Base-by-base conservation (phyloP, 2,888 invertebrate genomes). In the Steinernema carpocapsae region DNA sequence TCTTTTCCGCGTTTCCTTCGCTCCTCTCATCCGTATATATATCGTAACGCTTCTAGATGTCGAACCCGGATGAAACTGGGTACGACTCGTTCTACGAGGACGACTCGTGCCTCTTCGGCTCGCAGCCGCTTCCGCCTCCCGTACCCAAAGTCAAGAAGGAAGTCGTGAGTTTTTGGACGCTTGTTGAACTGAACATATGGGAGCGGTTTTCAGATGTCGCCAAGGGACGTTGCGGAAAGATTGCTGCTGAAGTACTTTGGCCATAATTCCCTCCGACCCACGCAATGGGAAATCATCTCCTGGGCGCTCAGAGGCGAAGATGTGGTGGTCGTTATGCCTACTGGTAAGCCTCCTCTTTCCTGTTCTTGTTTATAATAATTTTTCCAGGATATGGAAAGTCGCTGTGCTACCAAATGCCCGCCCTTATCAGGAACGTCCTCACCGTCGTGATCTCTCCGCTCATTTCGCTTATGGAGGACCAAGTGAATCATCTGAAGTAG, bases 271-370 rank as follows among this genome's bases (percentile, higher is more conserved):
- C 84, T 84, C 74, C 81, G 84, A 24, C 79, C 78, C n/a, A 74
- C 77, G 37, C 84, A 84, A 73, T 83, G 80, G 80, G 77, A 82
- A 26, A 81, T 84, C 32, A 74, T 84, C n/a, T 70, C 76, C 43
- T 74, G 74, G 64, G 79, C 80, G 0, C 88, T 97, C 73, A 88
- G 93, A 17, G 92, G 92, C 12, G 71, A 80, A 71, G 97, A 99
- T 88, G 94, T 94, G 86, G 97, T 99, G 88, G 93, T 99, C 1
- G 91, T 99, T 4, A 99, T 99, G 97, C 97, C 97, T 0, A 99
- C 97, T 14, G 96, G 89, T 89, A n/a, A 17, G 22, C 12, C 2
- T 22, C 19, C 26, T 6, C 12, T 72, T 22, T 10, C 12, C 19
- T 17, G 6, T n/a, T 72, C 26, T 6, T 3, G 10, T 37, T 6